Conservation (phyloP, 2,797 vertebrate species). For the Sternarchorhynchus goeldii region DNA sequence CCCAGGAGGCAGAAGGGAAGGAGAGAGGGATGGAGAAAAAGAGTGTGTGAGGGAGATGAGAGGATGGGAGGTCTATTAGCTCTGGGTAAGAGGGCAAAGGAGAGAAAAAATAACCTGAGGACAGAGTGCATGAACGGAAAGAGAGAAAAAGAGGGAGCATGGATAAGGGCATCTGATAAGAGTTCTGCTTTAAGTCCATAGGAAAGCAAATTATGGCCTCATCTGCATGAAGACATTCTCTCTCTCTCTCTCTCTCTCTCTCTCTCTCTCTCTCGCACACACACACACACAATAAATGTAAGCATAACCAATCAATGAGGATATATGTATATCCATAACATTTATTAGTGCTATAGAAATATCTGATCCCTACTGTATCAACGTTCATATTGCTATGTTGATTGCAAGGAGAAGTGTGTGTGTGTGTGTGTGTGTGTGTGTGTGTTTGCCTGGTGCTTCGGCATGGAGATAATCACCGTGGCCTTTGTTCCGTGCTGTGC, state of each 20-base stretch:
- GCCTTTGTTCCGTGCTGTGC: conserved; percentile 57
- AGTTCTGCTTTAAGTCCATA: conserved; percentile 58
- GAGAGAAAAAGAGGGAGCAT: not conserved
- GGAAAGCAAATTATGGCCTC: conserved; percentile 59
- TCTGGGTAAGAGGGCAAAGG: conserved; percentile 31
- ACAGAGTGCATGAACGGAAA: not conserved
- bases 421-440: conserved; percentile 22
- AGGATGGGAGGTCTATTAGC: conserved; percentile 45
- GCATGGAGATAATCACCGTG: conserved; percentile 68
- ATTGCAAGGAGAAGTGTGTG: not conserved
- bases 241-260: not conserved
- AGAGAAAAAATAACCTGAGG: conserved; percentile 36
- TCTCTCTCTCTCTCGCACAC: not conserved
- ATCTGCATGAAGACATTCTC: conserved; percentile 32
- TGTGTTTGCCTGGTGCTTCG: conserved; percentile 30
- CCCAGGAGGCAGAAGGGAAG: conserved; percentile 47
- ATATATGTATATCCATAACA: too few relatives aligned
- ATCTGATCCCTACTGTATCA: too few relatives aligned
- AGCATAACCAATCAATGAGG: too few relatives aligned
- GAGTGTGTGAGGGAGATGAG: conserved; percentile 61
- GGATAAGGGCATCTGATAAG: conserved; percentile 48
- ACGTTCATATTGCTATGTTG: too few relatives aligned
- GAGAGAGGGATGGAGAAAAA: conserved; percentile 29
- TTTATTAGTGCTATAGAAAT: too few relatives aligned
- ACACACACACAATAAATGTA: not conserved